Conservation (phyloP, 2,797 vertebrate species). For the Leptodactylus fallax region DNA sequence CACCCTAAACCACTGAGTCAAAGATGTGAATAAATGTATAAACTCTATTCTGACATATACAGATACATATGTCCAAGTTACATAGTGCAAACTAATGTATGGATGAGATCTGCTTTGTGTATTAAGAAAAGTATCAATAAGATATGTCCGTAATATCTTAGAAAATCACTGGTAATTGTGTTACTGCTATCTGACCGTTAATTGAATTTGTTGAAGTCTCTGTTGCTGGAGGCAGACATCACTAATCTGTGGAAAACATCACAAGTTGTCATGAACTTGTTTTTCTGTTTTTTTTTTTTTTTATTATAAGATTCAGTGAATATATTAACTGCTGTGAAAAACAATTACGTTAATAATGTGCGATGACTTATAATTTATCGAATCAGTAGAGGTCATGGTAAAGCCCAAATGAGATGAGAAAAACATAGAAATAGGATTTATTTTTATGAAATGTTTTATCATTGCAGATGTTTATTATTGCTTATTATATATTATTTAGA, state of each 20-base stretch:
- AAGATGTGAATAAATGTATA: no score
- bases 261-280: not conserved
- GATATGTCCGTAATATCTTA: not conserved
- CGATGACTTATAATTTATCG: not conserved
- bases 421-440: not conserved
- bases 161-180: constrained; percentile 17
- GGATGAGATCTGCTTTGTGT: not conserved
- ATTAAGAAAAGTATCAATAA: not conserved
- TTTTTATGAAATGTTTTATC: no score
- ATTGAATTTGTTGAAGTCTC: constrained; percentile 7
- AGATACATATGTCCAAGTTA: not conserved
- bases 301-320: not conserved
- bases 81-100: not conserved
- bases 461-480: no score
- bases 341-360: not conserved
- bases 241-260: not conserved
- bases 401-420: not conserved
- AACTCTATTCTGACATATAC: no score
- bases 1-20: no score
- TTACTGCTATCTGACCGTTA: not conserved
- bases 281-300: not conserved
- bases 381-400: not conserved
- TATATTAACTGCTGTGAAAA: not conserved
- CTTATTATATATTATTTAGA: no score
- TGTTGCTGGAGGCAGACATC: not conserved